Evolutionary conservation across 2,888 invertebrate species (phyloP), one percentile per base, ranked within the genome.

Genomic region (Pandemis corylana): DNA sequence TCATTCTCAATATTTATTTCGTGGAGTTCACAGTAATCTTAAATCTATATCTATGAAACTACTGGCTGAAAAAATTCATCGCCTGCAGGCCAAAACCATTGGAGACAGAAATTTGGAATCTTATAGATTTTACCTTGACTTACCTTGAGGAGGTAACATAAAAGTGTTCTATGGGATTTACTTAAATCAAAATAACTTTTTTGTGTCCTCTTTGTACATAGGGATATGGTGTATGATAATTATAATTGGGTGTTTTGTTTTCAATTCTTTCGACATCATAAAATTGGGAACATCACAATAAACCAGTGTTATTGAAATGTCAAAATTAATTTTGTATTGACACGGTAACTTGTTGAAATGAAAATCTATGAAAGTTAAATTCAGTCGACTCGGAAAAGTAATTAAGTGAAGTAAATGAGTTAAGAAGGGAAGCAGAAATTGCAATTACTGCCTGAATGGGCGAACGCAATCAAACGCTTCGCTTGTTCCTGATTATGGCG

Each of bases 401-500:
- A 70, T 74, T 74, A 74, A 61, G 59, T 28, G 44, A 28, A 68
- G 61, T 65, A 74, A 74, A 74, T 69, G 74, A 74, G 69, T 61
- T 65, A 69, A 69, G 73, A 64, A 68, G 49, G 68, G 56, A 59
- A 56, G 62, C 64, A 65, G 69, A 67, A 42, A 72, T 76, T 73
- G 76, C 72, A 76, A 76, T 76, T 75, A 76, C 61, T 46, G 65
- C 53, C 41, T 70, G 76, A 78, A 76, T 76, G 68, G 76, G 71
- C 66, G 64, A 49, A 46, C 63, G 74, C 44, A 74, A 74, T 74
- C 69, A 74, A 74, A 74, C 59, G 64, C 64, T 56, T 59, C 65
- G 56, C 44, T 71, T 65, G 74, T 42, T 49, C 69, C 68, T 41
- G 59, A 65, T 69, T 65, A 74, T 59, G 56, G 64, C 59, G 61